Base-by-base conservation (phyloP, 2,888 invertebrate species). In the Antitype chi region DNA sequence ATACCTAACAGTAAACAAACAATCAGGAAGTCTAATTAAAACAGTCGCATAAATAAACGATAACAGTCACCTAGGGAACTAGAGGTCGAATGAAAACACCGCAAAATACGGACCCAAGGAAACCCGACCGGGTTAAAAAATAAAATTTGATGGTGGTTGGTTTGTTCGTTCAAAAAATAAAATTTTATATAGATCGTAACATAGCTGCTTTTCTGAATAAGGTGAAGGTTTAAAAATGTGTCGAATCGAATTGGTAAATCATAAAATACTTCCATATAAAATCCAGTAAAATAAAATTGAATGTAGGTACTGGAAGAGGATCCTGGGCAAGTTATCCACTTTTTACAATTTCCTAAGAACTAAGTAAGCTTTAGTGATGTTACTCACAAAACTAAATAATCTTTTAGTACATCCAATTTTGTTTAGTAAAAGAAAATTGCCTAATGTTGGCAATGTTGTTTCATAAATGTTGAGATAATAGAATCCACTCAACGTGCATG, bases 41-140 rank as follows among this genome's bases (percentile, higher is more conserved):
- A 87, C 84, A 87, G 86, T 86, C 82, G 86, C 87, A 89, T 90
- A 90, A 90, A 90, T 89, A 90, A 88, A 89, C 86, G 84, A 89
- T 88, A 88, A 90, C 85, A 85, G 85, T 82, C 81, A 86, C 85
- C 89, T 80, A 78, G 89, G 87, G 87, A 82, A 68, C 78, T 76
- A 80, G 76, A 66, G 87, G 82, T 81, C 81, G 80, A 87, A 88
- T 87, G 80, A 87, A 85, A 89, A 87, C 81, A 85, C 86, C 85
- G 79, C 87, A 86, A 87, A 87, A 88, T 78, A 84, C 85, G 85
- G 81, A 83, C 83, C 82, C 71, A 77, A 85, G 76, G 83, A 85
- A 80, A 86, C 78, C 80, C 66, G 25, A 67, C 76, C 72, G 75
- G 78, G 82, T 85, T 85, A 82, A 88, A 90, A 88, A 88, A 84